Percentiles rank a stretch among this genome's conserved stretches.
phyloP scores from a whole-genome alignment of 2,113 vertebrate species.

The Pipa parva region DNA sequence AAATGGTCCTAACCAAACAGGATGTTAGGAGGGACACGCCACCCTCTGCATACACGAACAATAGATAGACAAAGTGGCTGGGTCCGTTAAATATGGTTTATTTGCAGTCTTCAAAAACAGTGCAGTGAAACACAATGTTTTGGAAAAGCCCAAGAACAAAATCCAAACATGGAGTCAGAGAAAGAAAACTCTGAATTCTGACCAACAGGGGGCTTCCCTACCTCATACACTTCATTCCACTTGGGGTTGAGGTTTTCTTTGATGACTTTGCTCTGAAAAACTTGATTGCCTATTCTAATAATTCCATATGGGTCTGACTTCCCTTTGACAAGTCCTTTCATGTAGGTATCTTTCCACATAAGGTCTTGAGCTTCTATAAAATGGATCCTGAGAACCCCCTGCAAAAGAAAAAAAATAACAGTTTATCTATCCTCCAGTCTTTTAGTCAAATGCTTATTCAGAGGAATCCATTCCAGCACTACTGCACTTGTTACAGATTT shows the following conservation, averaged over 20 bases:
- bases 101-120: too few species aligned
- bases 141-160: too few species aligned
- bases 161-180: too few species aligned
- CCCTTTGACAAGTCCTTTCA: conserved; percentile 89
- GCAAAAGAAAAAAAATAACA: conserved; percentile 25
- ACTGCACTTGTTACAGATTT: too few species aligned
- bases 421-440: background rate
- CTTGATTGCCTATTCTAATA: conserved; percentile 75
- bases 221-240: conserved; percentile 96
- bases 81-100: too few species aligned
- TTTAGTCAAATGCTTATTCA: too few species aligned
- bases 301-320: conserved; percentile 95
- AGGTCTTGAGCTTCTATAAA: conserved; percentile 90
- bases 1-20: too few species aligned
- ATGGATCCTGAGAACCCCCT: conserved; percentile 88
- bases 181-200: background rate
- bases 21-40: too few species aligned
- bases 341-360: conserved; percentile 80
- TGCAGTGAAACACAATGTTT: too few species aligned
- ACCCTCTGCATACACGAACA: too few species aligned
- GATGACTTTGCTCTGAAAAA: conserved; percentile 87
- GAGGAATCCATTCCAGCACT: too few species aligned
- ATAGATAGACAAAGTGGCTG: too few species aligned
- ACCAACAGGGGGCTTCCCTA: conserved; percentile 42
- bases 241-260: conserved; percentile 84